Evolutionary conservation across 2,888 invertebrate genomes (phyloP).

Genomic region (Drosophila silvestris): DNA sequence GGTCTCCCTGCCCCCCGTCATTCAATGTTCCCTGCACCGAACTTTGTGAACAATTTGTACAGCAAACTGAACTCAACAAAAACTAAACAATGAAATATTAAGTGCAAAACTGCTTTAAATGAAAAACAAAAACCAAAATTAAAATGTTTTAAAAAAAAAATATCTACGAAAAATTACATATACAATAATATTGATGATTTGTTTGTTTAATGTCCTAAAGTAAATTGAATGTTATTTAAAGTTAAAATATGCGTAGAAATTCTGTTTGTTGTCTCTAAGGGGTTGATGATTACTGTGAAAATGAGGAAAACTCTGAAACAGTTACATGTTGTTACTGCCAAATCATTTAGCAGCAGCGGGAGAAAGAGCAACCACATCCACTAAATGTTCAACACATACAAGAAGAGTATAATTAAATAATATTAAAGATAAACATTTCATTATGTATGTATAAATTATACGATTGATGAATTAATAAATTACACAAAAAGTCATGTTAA

Average conservation of each 20-base stretch:
- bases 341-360: slow-evolving; percentile 44
- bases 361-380: slow-evolving; percentile 44
- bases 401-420: slow-evolving; percentile 52
- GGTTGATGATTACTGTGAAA: background rate
- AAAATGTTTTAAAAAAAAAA: slow-evolving; percentile 51
- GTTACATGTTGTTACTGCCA: slow-evolving; percentile 31
- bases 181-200: slow-evolving; percentile 50
- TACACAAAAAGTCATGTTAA: slow-evolving; percentile 62
- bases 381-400: slow-evolving; percentile 61
- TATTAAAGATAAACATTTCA: slow-evolving; percentile 41
- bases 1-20: slow-evolving; percentile 22
- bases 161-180: slow-evolving; percentile 32
- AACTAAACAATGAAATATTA: slow-evolving; percentile 69
- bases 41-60: slow-evolving; percentile 71
- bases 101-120: slow-evolving; percentile 74
- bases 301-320: slow-evolving; percentile 15
- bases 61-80: slow-evolving; percentile 60
- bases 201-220: slow-evolving; percentile 60
- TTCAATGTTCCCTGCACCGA: slow-evolving; percentile 56
- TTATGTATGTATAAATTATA: slow-evolving; percentile 61
- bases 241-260: slow-evolving; percentile 39
- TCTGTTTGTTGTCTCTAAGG: slow-evolving; percentile 54
- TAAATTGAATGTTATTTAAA: slow-evolving; percentile 60
- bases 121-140: slow-evolving; percentile 40
- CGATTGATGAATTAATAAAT: slow-evolving; percentile 62